Evolutionary conservation across 2,797 vertebrate genomes (phyloP), one percentile per base, ranked within the genome.

Genomic region (Adelosebastes latens): DNA sequence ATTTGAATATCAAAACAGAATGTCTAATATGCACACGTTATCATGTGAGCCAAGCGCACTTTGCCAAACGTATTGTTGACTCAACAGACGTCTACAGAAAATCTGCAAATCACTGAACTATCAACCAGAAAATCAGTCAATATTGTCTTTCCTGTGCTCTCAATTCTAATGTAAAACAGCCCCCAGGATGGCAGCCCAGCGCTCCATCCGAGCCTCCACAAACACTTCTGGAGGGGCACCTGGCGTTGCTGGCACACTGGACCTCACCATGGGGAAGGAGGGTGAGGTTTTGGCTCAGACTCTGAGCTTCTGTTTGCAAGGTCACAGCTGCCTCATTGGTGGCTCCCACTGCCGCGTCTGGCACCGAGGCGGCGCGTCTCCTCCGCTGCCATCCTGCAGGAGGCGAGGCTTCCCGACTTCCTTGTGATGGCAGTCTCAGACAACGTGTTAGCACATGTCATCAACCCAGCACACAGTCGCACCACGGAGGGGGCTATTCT

Each of bases 321-420:
- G 93, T 95, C 94, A 95, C 93, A 95, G 92, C 93, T 95, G 95
- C 92, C 90, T 93, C 84, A 73, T 56, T 72, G 90, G 92, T 90
- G 88, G 83, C 89, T 86, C 88, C 87, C 87, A 88, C 83, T 65
- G 86, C 82, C 90, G 80, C 12, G 85, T 87, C 89, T 94, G 93
- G 93, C 92, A 92, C 87, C 20, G 79, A 34, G 72, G 76, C 53
- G n/a, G 77, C 24, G 62, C 42, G 70, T 77, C 79, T 90, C 81
- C 77, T 92, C 86, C 82, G 42, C 65, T 83, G 88, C 89, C 85
- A 79, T 89, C 80, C 84, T 81, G 88, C 86, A 93, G 76, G 83
- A 93, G 68, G 87, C 79, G 56, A 89, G 86, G 72, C 83, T 83
- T 88, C 91, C 91, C 86, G 75, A 88, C 89, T 90, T 87, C 71